Evolutionary conservation across 2,888 invertebrate genomes (phyloP).

Genomic region (Myopa tessellatipennis): DNA sequence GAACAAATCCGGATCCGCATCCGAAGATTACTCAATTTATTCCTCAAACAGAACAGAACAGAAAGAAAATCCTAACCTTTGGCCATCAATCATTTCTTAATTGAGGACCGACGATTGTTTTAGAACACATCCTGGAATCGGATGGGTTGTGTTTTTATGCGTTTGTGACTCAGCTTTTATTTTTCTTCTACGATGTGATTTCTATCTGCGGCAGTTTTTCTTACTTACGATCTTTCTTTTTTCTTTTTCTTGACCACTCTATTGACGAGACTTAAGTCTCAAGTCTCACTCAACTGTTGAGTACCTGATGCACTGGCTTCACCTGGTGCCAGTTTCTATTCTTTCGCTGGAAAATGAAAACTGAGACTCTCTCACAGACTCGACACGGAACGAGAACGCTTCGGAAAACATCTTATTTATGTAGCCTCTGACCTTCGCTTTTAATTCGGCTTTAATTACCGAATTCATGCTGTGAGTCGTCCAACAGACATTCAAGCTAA

Average conservation of each 20-base stretch:
- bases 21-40: too few species aligned
- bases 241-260: background rate
- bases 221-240: background rate
- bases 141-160: background rate
- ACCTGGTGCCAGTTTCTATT: background rate
- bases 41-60: too few species aligned
- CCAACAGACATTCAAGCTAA: too few species aligned
- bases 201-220: too few species aligned
- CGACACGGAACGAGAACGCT: background rate
- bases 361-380: background rate
- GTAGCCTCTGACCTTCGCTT: background rate
- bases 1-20: too few species aligned
- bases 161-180: background rate
- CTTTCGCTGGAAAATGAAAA: constrained; percentile 5
- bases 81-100: too few species aligned
- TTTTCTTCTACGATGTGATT: background rate
- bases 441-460: background rate
- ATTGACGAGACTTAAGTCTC: background rate
- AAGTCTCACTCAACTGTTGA: background rate
- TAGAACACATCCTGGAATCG: too few species aligned
- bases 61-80: too few species aligned
- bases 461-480: too few species aligned
- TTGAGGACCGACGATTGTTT: background rate
- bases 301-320: background rate
- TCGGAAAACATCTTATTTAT: background rate